Evolutionary conservation across 2,888 invertebrate genomes (phyloP), one percentile per base, ranked within the genome.

Genomic region (Stegana nigrithorax): DNA sequence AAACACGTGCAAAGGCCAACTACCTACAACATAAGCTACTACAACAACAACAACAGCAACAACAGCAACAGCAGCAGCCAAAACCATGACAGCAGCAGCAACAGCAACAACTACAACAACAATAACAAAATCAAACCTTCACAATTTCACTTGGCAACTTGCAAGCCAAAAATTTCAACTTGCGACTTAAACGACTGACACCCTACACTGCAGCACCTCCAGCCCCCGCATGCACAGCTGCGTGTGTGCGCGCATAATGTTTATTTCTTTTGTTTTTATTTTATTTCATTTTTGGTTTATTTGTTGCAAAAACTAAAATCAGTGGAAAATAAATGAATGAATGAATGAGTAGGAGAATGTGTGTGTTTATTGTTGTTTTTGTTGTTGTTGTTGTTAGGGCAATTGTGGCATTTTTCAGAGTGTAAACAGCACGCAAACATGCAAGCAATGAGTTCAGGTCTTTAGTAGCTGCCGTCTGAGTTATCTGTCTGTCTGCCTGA

Each of bases 1-100:
- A 67, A 70, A 75, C 75, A 79, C 78, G 80, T 79, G 75, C 75
- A 51, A 53, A 25, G 45, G 5, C n/a, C n/a, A n/a, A n/a, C n/a
- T n/a, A n/a, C n/a, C n/a, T n/a, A n/a, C n/a, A n/a, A n/a, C n/a
- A n/a, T n/a, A n/a, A n/a, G n/a, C n/a, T n/a, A n/a, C n/a, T 56
- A 27, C 64, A 60, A 57, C 50, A 50, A 32, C 50, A 50, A 32
- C 25, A 39, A 27, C 51, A 39, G 27, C 12, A 27, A 29, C 32
- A 47, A 50, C 57, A 44, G 45, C 26, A 55, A 45, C 65, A 26
- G 36, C 19, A 45, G 19, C 23, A 23, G 10, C 23, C 21, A 47
- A n/a, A n/a, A n/a, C n/a, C n/a, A n/a, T n/a, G n/a, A n/a, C n/a
- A n/a, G n/a, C n/a, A n/a, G n/a, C n/a, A n/a, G n/a, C n/a, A 55